Percentiles rank a stretch among this genome's conserved stretches.
Conservation (phyloP, 1,140 invertebrate species). For the Venturia canescens region DNA sequence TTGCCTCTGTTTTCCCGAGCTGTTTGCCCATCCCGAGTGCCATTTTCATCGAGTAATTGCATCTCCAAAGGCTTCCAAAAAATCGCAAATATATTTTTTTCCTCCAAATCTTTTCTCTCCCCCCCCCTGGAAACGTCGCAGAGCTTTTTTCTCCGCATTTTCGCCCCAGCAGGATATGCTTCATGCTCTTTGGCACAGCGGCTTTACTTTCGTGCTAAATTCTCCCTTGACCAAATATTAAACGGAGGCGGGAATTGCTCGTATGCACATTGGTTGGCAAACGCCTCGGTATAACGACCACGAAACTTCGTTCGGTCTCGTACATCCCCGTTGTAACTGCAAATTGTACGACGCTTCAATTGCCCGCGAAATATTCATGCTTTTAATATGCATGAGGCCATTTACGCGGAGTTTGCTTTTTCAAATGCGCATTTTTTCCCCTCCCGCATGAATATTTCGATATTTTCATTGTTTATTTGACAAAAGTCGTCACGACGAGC, state of each 20-base stretch:
- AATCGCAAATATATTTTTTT: not conserved
- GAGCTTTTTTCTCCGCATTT: not conserved
- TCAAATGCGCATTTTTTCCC: not conserved
- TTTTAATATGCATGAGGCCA: not conserved
- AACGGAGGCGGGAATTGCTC: conserved; percentile 17
- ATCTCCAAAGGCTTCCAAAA: not conserved
- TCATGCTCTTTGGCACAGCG: not conserved
- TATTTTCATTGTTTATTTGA: too few relatives aligned
- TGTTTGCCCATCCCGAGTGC: conserved; percentile 28
- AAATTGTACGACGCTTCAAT: conserved; percentile 32
- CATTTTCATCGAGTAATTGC: not conserved
- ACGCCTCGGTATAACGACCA: conserved; percentile 17
- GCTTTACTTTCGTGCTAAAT: not conserved
- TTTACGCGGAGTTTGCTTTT: not conserved
- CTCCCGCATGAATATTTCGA: too few relatives aligned
- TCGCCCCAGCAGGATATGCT: not conserved
- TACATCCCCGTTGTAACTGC: conserved; percentile 22
- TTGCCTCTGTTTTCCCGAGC: not conserved
- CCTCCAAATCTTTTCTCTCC: not conserved
- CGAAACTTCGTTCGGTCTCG: conserved; percentile 27
- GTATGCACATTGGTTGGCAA: conserved; percentile 30
- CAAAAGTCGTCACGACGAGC: too few relatives aligned
- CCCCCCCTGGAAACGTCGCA: not conserved
- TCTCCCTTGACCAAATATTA: conserved; percentile 16
- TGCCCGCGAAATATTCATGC: not conserved